Evolutionary conservation across 2,888 invertebrate genomes (phyloP).

Genomic region (Antitype chi): DNA sequence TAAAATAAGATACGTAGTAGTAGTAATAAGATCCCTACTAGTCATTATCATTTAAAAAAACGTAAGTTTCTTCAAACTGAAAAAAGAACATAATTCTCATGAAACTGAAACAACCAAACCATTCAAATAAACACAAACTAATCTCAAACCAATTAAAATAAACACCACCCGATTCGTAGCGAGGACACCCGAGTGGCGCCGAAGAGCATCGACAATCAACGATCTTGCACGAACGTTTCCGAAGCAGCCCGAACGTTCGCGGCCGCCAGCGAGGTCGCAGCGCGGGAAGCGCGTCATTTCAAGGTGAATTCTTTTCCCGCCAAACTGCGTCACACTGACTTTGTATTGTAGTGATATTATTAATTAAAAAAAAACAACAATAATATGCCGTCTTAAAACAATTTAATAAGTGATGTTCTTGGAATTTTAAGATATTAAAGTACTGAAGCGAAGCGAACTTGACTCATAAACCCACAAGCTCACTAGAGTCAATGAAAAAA

Average conservation of each 20-base stretch:
- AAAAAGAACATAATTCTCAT: constrained; percentile 5
- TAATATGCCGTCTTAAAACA: constrained; percentile 63
- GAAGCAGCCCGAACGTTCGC: constrained; percentile 79
- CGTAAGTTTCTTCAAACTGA: neutral
- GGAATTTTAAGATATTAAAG: constrained; percentile 52
- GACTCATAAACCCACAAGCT: constrained; percentile 11
- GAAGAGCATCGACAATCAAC: constrained; percentile 57
- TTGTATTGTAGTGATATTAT: constrained; percentile 80
- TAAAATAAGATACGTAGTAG: neutral
- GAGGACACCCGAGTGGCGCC: constrained; percentile 73
- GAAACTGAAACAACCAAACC: constrained; percentile 42
- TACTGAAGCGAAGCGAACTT: constrained; percentile 5
- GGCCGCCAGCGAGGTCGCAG: constrained; percentile 87
- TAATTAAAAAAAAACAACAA: constrained; percentile 72
- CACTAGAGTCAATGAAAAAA: neutral
- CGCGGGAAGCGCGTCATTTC: constrained; percentile 87
- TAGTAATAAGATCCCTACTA: neutral
- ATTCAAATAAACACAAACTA: constrained; percentile 69
- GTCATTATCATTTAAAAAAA: neutral
- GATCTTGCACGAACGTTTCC: constrained; percentile 65
- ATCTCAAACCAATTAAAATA: constrained; percentile 79
- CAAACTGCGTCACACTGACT: constrained; percentile 81
- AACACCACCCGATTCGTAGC: constrained; percentile 71
- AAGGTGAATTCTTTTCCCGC: constrained; percentile 89
- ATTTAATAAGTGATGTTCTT: constrained; percentile 61